Conservation (phyloP, 2,797 vertebrate genomes). For the Harpagifer antarcticus region DNA sequence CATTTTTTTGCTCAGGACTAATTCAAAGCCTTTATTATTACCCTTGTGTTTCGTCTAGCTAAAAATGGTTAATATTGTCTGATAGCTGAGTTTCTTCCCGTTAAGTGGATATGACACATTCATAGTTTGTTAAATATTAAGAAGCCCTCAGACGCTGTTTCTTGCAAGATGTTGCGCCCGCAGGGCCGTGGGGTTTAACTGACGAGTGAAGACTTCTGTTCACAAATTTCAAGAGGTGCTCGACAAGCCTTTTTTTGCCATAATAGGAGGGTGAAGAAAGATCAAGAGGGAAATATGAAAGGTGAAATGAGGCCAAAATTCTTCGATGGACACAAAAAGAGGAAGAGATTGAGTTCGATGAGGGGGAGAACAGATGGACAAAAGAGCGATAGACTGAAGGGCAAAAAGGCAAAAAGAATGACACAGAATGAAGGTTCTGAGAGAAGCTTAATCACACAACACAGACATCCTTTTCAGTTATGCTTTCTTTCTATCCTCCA, state of each 20-base stretch:
- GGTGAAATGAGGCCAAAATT: constrained; percentile 5
- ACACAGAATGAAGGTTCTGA: not conserved
- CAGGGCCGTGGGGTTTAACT: too few relatives aligned
- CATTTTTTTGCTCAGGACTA: too few relatives aligned
- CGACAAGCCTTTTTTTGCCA: not conserved
- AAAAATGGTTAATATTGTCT: too few relatives aligned
- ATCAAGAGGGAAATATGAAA: not conserved
- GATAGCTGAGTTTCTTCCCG: too few relatives aligned
- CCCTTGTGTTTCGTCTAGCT: too few relatives aligned
- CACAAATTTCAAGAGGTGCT: not conserved
- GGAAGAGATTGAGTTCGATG: not conserved
- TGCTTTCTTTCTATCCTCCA: constrained; percentile 33
- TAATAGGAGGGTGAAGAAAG: not conserved
- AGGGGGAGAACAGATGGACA: not conserved
- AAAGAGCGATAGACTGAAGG: constrained; percentile 3
- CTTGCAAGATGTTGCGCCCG: too few relatives aligned
- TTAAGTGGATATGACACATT: too few relatives aligned
- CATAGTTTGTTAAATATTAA: too few relatives aligned
- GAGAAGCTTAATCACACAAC: constrained; percentile 33
- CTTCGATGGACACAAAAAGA: not conserved
- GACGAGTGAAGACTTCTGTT: too few relatives aligned
- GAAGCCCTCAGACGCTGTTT: too few relatives aligned
- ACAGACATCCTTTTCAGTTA: constrained; percentile 48
- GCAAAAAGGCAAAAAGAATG: constrained; percentile 1
- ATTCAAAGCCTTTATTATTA: too few relatives aligned